phyloP scores from a whole-genome alignment of 2,888 invertebrate genomes.

The Lathronympha strigana region DNA sequence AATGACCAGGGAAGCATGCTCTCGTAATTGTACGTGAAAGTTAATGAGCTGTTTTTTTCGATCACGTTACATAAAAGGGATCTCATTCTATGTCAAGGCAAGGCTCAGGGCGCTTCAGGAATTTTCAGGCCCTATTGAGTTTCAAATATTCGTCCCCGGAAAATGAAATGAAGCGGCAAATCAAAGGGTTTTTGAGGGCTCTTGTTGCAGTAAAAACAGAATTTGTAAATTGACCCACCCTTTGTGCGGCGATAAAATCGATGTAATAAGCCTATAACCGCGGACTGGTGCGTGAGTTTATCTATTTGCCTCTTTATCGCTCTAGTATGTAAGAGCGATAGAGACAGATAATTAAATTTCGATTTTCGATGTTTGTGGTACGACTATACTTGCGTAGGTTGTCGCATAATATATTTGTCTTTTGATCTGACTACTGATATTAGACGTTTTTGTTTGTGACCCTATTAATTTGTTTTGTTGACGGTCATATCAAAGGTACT shows the following conservation, averaged over 20 bases:
- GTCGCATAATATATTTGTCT: no score
- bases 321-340: no score
- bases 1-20: background rate
- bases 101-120: slow-evolving; percentile 35
- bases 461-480: no score
- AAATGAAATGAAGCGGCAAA: slow-evolving; percentile 79
- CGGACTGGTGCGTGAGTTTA: no score
- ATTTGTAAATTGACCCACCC: slow-evolving; percentile 40
- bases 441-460: no score
- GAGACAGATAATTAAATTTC: no score
- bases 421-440: no score
- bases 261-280: slow-evolving; percentile 19
- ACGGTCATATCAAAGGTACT: no score
- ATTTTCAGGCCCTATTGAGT: slow-evolving; percentile 75
- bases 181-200: slow-evolving; percentile 76
- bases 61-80: slow-evolving; percentile 39
- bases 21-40: slow-evolving; percentile 18
- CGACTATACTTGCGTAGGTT: no score
- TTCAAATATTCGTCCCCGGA: slow-evolving; percentile 70
- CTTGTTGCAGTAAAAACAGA: slow-evolving; percentile 40
- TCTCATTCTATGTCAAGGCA: slow-evolving; percentile 38
- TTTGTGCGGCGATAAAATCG: slow-evolving; percentile 34
- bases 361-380: no score
- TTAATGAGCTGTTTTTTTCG: slow-evolving; percentile 36
- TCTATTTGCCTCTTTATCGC: no score